phyloP scores from a whole-genome alignment of 2,113 vertebrate genomes.

The Callipepla californica region DNA sequence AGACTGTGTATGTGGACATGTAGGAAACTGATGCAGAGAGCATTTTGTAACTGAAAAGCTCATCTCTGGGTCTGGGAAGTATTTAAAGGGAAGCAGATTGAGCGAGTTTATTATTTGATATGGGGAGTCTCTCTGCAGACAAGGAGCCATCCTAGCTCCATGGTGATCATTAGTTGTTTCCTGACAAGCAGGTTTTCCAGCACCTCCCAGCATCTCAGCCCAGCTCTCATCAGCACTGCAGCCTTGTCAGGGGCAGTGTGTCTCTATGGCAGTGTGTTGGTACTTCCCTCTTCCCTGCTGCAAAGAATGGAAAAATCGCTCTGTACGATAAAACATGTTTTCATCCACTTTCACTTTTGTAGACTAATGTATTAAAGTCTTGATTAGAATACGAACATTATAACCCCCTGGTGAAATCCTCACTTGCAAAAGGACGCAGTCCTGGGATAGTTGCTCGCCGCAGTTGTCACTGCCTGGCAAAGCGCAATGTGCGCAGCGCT shows the following conservation, averaged over 20 bases:
- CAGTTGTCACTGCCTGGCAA: not conserved
- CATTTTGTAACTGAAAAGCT: not conserved
- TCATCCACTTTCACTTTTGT: not conserved
- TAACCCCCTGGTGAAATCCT: not conserved
- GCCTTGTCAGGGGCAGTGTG: not conserved
- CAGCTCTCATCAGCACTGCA: not conserved
- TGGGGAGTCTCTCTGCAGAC: not conserved
- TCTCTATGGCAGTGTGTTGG: not conserved
- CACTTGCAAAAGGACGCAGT: not conserved
- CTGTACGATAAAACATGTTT: not conserved
- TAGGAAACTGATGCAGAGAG: not conserved
- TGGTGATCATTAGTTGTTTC: not conserved
- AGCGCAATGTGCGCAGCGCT: not conserved
- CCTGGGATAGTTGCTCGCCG: not conserved
- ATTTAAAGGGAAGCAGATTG: not conserved
- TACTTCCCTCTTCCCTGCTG: not conserved
- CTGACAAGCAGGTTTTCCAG: not conserved
- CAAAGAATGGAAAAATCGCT: not conserved
- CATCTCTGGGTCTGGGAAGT: not conserved
- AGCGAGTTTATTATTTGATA: not conserved
- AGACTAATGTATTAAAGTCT: not conserved
- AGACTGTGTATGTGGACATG: not conserved
- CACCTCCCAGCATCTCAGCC: not conserved
- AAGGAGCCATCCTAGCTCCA: not conserved
- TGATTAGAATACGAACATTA: not conserved